phyloP scores from a whole-genome alignment of 92 coral and sea anemone genomes.

The Epizoanthus stellaris region DNA sequence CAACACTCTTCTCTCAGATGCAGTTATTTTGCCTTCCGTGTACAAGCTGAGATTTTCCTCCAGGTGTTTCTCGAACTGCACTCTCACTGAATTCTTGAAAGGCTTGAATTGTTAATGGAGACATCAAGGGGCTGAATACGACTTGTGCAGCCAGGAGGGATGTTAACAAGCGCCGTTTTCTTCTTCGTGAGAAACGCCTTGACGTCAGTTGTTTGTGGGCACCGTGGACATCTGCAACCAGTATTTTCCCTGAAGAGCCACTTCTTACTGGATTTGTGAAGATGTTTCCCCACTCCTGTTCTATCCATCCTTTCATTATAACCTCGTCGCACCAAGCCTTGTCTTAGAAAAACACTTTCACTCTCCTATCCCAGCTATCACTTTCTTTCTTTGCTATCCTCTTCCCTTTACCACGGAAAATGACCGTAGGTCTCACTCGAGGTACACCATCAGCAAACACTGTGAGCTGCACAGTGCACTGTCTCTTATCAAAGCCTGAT shows the following conservation, averaged over 20 bases:
- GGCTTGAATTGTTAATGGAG: slow-evolving; percentile 48
- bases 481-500: slow-evolving; percentile 46
- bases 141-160: slow-evolving; percentile 47
- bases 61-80: slow-evolving; percentile 52
- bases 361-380: slow-evolving; percentile 47
- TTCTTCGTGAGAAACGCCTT: slow-evolving; percentile 39
- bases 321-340: slow-evolving; percentile 53
- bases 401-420: slow-evolving; percentile 47
- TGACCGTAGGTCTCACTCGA: slow-evolving; percentile 48
- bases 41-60: slow-evolving; percentile 44
- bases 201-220: slow-evolving; percentile 54
- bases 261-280: slow-evolving; percentile 44
- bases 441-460: slow-evolving; percentile 35
- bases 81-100: slow-evolving; percentile 39
- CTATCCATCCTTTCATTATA: slow-evolving; percentile 49
- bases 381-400: slow-evolving; percentile 29
- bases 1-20: slow-evolving; percentile 55
- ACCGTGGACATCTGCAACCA: slow-evolving; percentile 53
- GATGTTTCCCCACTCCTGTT: slow-evolving; percentile 47
- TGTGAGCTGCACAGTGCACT: slow-evolving; percentile 47
- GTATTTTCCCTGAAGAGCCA: slow-evolving; percentile 36
- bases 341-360: slow-evolving; percentile 44
- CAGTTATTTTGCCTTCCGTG: slow-evolving; percentile 45
- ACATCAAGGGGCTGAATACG: slow-evolving; percentile 49
- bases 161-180: slow-evolving; percentile 49